Evolutionary conservation across 2,888 invertebrate genomes (phyloP).

Genomic region (Aleiodes testaceus): DNA sequence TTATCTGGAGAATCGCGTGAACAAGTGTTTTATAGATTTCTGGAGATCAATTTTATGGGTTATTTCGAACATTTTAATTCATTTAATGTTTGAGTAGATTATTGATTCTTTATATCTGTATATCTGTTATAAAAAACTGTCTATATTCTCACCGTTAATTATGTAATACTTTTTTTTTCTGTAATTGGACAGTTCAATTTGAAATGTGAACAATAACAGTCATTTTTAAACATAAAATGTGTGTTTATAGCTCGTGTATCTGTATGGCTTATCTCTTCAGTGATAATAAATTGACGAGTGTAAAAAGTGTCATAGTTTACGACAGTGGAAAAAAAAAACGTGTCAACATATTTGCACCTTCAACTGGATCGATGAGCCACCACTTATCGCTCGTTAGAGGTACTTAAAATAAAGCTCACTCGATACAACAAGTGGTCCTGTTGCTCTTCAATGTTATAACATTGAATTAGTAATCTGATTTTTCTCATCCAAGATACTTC

Average conservation of each 20-base stretch:
- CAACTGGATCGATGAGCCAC: constrained; percentile 48
- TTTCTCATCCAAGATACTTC: constrained; percentile 19
- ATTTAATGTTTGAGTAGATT: too few relatives aligned
- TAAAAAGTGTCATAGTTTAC: constrained; percentile 12
- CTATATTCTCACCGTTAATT: too few relatives aligned
- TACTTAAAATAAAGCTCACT: constrained; percentile 21
- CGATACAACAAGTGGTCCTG: not conserved
- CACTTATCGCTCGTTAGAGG: constrained; percentile 49
- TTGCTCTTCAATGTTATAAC: not conserved
- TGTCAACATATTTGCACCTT: constrained; percentile 31
- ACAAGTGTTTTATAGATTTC: too few relatives aligned
- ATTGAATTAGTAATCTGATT: constrained; percentile 10
- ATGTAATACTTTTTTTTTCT: too few relatives aligned
- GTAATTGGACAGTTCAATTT: too few relatives aligned
- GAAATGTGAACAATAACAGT: too few relatives aligned
- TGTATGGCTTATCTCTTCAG: not conserved
- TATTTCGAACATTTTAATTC: too few relatives aligned
- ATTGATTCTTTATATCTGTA: too few relatives aligned
- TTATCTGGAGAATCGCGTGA: too few relatives aligned
- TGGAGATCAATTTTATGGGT: too few relatives aligned
- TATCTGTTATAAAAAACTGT: too few relatives aligned
- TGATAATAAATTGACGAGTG: constrained; percentile 8
- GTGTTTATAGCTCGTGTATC: not conserved
- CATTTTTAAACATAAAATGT: not conserved
- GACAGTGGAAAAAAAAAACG: constrained; percentile 3